Conservation (phyloP, 2,113 vertebrate genomes). For the Psittacara wagleri region DNA sequence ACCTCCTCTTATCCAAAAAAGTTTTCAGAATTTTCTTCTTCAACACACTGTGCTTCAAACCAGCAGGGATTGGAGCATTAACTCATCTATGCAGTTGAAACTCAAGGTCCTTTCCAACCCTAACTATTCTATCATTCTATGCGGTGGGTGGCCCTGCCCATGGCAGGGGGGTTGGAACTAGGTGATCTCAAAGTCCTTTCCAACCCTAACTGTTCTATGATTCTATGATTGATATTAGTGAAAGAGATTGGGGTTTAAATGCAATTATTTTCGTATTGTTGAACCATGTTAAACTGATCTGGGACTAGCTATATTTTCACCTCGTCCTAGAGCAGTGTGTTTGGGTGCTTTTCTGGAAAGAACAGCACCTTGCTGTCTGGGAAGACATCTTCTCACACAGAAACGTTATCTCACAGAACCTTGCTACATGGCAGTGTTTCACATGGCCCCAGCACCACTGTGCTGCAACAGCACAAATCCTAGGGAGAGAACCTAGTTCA, state of each 20-base stretch:
- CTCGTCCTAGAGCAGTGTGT: neutral
- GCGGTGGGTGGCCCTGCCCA: too few species aligned
- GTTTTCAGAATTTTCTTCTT: conserved; percentile 1
- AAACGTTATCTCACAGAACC: neutral
- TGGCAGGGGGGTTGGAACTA: too few species aligned
- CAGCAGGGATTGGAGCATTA: neutral
- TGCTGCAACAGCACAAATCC: neutral
- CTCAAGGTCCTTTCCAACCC: too few species aligned
- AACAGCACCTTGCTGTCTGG: neutral
- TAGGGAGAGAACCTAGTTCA: neutral
- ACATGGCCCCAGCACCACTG: neutral
- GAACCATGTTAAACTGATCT: neutral
- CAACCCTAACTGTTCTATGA: too few species aligned
- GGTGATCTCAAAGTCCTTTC: too few species aligned
- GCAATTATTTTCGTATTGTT: neutral
- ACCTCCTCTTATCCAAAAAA: neutral
- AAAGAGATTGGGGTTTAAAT: neutral
- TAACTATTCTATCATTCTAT: too few species aligned
- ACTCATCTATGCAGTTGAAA: neutral
- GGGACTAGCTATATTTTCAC: neutral
- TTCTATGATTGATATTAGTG: neutral
- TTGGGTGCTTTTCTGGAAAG: neutral
- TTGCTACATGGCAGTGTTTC: neutral
- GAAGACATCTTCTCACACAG: neutral
- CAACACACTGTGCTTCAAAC: neutral